Evolutionary conservation across 2,888 invertebrate species (phyloP).

Genomic region (Epistrophe eligans): DNA sequence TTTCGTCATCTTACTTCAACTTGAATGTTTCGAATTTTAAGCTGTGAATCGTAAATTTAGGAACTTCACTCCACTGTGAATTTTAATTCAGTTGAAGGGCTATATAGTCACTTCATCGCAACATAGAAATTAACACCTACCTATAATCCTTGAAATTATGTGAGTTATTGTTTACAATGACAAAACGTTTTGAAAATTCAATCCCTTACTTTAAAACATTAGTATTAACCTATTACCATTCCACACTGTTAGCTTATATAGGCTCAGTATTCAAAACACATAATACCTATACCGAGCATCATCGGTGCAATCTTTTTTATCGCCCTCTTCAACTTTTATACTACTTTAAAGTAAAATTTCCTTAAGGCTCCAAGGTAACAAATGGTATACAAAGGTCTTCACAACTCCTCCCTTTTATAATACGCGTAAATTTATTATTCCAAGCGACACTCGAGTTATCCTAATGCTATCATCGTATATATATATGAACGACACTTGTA

Average conservation of each 20-base stretch:
- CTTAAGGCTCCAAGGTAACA: background rate
- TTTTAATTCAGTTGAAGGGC: too few species aligned
- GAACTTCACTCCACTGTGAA: background rate
- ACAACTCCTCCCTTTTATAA: constrained; percentile 36
- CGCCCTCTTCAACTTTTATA: background rate
- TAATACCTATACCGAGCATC: too few species aligned
- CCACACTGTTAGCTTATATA: background rate
- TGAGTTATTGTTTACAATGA: background rate
- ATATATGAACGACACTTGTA: constrained; percentile 57
- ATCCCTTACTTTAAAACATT: constrained; percentile 5
- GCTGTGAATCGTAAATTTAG: background rate
- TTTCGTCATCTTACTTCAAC: too few species aligned
- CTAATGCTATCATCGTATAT: constrained; percentile 62
- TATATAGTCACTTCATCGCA: background rate
- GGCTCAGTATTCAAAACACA: constrained; percentile 11
- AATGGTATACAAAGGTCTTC: background rate
- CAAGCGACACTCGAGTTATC: constrained; percentile 53
- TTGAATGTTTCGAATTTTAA: background rate
- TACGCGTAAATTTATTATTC: constrained; percentile 63
- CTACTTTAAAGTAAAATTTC: background rate
- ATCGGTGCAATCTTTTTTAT: constrained; percentile 3
- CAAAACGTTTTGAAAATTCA: constrained; percentile 3
- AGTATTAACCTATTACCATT: background rate
- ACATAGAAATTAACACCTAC: background rate
- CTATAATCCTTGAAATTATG: too few species aligned